Evolutionary conservation across 2,113 vertebrate genomes (phyloP), one percentile per base, ranked within the genome.

Genomic region (Beaufortia kweichowensis): DNA sequence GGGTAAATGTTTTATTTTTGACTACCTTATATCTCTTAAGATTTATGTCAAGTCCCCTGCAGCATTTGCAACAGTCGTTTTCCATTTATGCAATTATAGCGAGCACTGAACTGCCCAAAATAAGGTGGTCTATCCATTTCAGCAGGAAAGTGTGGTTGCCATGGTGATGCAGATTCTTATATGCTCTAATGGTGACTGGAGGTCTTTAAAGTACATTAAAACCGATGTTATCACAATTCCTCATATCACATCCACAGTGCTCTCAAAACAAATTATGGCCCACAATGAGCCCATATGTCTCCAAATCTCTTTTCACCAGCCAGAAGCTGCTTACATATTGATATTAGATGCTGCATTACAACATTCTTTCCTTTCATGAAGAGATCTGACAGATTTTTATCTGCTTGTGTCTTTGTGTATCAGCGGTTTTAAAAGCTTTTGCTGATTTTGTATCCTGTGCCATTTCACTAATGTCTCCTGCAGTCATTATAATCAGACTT

Each of bases 361-460:
- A 33, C 29, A 24, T 57, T 63, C 60, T n/a, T 71, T 72, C 46
- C 19, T 65, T 64, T 62, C 71, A 63, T 64, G 46, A 43, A 17
- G 8, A 26, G 39, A 33, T 60, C 31, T 46, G 33, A 10, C 31
- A 48, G 75, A 63, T 29, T 55, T 55, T 65, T 63, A 64, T 72
- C 77, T 56, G 67, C 53, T 41, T 35, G 43, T 72, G 64, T 78
- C 15, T 71, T 35, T 71, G 60, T 78, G 60, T 61, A 74, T 48
- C 35, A 61, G 35, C 19, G 70, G 46, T 64, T 72, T 78, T 78
- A 78, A 78, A 53, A 59, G 77, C 67, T 77, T 46, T 77, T 69
- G 63, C 50, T 21, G 50, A 43, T 31, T 72, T 73, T 61, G 57
- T 35, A 8, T 73, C 56, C n/a, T 55, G 41, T 8, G 39, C 56